Conservation (phyloP, 2,888 invertebrate genomes). For the Drosophila parthenogenetica region DNA sequence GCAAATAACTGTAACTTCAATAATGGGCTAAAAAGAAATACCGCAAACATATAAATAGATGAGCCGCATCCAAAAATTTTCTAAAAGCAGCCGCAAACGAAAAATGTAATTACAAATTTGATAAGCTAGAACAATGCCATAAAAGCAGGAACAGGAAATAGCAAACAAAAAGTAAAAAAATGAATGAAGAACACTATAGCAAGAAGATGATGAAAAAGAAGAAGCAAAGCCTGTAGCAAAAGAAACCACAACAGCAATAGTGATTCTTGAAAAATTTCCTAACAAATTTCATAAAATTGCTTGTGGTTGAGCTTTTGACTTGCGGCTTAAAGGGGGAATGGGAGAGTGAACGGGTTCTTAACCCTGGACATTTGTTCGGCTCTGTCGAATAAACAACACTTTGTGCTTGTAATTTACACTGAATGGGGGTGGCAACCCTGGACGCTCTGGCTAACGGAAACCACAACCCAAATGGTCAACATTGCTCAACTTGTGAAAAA, state of each 20-base stretch:
- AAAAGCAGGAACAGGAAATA: conserved; percentile 3
- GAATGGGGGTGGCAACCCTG: conserved; percentile 23
- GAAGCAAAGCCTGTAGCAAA: conserved; percentile 16
- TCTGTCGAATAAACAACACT: conserved; percentile 56
- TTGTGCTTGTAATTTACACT: conserved; percentile 71
- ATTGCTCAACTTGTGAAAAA: conserved; percentile 79
- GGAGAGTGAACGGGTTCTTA: neutral
- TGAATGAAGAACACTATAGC: neutral
- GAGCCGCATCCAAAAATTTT: conserved; percentile 51
- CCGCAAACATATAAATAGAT: conserved; percentile 54
- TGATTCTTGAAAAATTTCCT: conserved; percentile 50
- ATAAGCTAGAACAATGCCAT: conserved; percentile 54
- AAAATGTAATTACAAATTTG: conserved; percentile 75
- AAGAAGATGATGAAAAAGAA: neutral
- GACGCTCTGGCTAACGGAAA: conserved; percentile 29
- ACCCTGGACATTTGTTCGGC: conserved; percentile 25
- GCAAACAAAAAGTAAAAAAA: no score
- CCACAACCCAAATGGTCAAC: conserved; percentile 79
- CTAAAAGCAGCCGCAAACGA: conserved; percentile 35
- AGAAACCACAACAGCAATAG: conserved; percentile 60
- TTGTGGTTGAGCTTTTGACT: conserved; percentile 76
- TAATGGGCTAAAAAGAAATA: conserved; percentile 39
- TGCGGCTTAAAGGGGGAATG: conserved; percentile 38
- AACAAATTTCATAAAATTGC: conserved; percentile 76
- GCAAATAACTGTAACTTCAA: conserved; percentile 49